Percentiles rank a stretch among this genome's conserved stretches.
These are phyloP conservation scores for Nerophis ophidion DNA, from an alignment of 2,113 vertebrate genomes.

Conservation along the genomic window DNA sequence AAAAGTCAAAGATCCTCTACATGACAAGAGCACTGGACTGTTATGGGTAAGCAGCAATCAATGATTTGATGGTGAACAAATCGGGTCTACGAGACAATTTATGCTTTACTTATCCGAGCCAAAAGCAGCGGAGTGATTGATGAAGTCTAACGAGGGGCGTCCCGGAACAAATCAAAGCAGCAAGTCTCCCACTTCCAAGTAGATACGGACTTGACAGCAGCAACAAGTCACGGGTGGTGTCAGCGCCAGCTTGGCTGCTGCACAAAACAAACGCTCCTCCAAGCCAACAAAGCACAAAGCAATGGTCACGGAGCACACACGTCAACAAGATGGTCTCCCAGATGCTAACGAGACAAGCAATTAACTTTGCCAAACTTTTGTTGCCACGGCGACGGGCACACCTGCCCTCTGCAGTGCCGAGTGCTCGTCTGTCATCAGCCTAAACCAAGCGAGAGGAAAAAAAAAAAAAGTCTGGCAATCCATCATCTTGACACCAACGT, in stretches of 20 bases:
- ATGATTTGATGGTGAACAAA: too few relatives aligned
- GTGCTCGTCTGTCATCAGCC: background rate
- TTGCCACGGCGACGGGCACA: conserved; percentile 33
- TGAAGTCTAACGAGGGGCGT: too few relatives aligned
- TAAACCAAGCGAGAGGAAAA: background rate
- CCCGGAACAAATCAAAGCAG: too few relatives aligned
- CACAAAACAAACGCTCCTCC: conserved; percentile 51
- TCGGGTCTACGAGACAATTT: too few relatives aligned
- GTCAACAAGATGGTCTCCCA: conserved; percentile 34
- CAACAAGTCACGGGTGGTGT: too few relatives aligned
- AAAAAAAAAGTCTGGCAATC: conserved; percentile 35
- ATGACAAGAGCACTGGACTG: too few relatives aligned
- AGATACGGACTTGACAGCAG: conserved; percentile 21
- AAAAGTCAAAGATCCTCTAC: too few relatives aligned
- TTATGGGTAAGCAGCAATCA: too few relatives aligned
- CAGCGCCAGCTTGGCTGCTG: conserved; percentile 8
- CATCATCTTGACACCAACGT: conserved; percentile 50
- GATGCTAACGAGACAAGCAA: conserved; percentile 48
- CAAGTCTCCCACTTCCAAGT: conserved; percentile 40
- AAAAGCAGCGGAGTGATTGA: too few relatives aligned
- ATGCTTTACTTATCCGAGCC: too few relatives aligned
- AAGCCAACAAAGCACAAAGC: conserved; percentile 29
- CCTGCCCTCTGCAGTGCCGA: conserved; percentile 19
- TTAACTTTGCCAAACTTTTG: conserved; percentile 54
- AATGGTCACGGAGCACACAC: background rate